These are phyloP conservation scores for Arbacia lixula DNA, from an alignment of 53 echinoderm and acorn worm species.

Conservation along the genomic window DNA sequence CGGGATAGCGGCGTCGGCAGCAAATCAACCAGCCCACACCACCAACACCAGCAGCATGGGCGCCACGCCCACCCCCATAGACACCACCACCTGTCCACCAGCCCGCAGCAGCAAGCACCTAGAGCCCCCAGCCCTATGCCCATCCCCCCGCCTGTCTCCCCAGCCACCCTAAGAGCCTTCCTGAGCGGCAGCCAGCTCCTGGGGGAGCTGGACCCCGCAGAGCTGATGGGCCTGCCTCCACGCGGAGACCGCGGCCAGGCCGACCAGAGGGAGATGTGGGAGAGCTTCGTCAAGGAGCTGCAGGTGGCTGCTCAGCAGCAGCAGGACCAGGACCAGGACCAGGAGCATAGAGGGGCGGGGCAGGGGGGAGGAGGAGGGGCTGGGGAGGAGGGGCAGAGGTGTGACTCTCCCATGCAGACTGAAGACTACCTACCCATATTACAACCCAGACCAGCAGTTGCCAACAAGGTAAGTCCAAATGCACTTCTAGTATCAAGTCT, in stretches of 20 bases:
- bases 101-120: slow-evolving; percentile 47
- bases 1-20: slow-evolving; percentile 8
- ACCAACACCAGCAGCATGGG: neutral
- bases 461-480: slow-evolving; percentile 47
- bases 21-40: slow-evolving; percentile 13
- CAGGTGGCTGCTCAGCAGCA: slow-evolving; percentile 44
- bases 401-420: slow-evolving; percentile 82
- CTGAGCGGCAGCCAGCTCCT: slow-evolving; percentile 40
- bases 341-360: neutral
- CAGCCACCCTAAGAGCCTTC: slow-evolving; percentile 41
- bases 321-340: neutral
- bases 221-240: slow-evolving; percentile 31
- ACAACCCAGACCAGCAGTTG: slow-evolving; percentile 18
- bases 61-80: neutral
- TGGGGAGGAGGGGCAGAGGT: slow-evolving; percentile 35
- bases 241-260: slow-evolving; percentile 37
- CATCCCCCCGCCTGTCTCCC: slow-evolving; percentile 39
- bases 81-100: neutral
- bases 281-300: slow-evolving; percentile 55
- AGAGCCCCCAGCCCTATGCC: slow-evolving; percentile 19
- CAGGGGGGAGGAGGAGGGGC: neutral
- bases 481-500: too few species aligned
- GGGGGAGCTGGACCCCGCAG: slow-evolving; percentile 36
- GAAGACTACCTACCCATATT: slow-evolving; percentile 46
- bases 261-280: slow-evolving; percentile 52